Conservation (phyloP, 1,140 invertebrate species). For the Tetramorium alpestre region DNA sequence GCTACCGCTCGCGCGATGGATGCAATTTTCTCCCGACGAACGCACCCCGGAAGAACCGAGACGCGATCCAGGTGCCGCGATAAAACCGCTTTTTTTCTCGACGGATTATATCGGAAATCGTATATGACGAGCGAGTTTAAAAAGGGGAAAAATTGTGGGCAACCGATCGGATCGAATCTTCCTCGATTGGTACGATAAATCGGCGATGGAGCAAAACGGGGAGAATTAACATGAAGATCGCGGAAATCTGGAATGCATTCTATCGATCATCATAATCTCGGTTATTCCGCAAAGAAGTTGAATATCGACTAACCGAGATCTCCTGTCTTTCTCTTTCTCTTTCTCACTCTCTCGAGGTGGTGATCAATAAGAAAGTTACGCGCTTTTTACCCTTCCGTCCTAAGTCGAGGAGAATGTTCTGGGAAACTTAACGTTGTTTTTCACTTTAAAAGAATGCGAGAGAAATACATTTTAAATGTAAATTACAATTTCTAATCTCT, state of each 20-base stretch:
- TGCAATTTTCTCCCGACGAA: constrained; percentile 30
- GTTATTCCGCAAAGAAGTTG: constrained; percentile 38
- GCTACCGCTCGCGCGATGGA: background rate
- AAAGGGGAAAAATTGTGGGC: background rate
- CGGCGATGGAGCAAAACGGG: constrained; percentile 55
- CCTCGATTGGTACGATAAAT: constrained; percentile 31
- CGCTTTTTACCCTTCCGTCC: constrained; percentile 33
- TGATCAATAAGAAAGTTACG: constrained; percentile 57
- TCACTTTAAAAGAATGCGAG: background rate
- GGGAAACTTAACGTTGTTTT: constrained; percentile 1
- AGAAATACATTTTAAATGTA: background rate
- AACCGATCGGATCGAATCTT: background rate
- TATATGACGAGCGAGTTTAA: constrained; percentile 44
- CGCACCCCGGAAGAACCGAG: constrained; percentile 19
- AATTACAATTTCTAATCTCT: background rate
- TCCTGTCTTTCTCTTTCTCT: background rate
- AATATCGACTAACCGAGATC: constrained; percentile 5
- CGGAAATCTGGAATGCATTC: constrained; percentile 20
- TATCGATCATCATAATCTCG: constrained; percentile 30
- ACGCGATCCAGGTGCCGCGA: constrained; percentile 48
- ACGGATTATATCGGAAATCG: constrained; percentile 43
- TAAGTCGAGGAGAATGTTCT: constrained; percentile 4
- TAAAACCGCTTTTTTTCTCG: constrained; percentile 25
- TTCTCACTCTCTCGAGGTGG: background rate
- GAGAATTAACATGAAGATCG: constrained; percentile 54